phyloP scores from a whole-genome alignment of 2,113 vertebrate genomes.

The Nesoenas mayeri region DNA sequence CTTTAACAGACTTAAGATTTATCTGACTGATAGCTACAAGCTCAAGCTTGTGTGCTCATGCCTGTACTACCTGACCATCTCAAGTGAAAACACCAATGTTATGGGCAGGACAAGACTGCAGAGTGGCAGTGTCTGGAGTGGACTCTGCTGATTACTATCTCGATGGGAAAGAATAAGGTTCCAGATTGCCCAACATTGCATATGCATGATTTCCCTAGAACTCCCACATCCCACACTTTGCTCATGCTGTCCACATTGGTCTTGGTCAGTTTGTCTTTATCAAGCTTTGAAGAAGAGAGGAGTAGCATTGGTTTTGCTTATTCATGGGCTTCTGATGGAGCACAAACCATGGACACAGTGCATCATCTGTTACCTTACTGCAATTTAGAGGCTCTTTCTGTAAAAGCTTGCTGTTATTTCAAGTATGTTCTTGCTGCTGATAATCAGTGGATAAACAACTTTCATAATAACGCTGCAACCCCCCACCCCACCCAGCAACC shows the following conservation, averaged over 20 bases:
- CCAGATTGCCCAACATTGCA: background rate
- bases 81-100: background rate
- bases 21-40: background rate
- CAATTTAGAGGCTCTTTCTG: conserved; percentile 7
- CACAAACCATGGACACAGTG: background rate
- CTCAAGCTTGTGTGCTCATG: background rate
- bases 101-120: background rate
- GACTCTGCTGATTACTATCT: background rate
- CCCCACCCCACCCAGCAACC: background rate
- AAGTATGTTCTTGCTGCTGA: conserved; percentile 1
- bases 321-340: background rate
- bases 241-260: background rate
- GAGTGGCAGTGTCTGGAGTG: background rate
- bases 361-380: background rate
- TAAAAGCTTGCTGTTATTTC: conserved; percentile 51
- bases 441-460: conserved; percentile 63
- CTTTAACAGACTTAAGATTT: background rate
- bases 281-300: background rate
- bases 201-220: background rate
- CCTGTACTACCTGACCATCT: background rate
- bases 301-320: background rate
- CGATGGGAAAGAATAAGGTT: background rate
- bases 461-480: conserved; percentile 47
- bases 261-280: background rate
- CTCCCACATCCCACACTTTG: background rate